Conservation (phyloP, 92 coral and sea anemone species). For the Plumapathes pennacea region DNA sequence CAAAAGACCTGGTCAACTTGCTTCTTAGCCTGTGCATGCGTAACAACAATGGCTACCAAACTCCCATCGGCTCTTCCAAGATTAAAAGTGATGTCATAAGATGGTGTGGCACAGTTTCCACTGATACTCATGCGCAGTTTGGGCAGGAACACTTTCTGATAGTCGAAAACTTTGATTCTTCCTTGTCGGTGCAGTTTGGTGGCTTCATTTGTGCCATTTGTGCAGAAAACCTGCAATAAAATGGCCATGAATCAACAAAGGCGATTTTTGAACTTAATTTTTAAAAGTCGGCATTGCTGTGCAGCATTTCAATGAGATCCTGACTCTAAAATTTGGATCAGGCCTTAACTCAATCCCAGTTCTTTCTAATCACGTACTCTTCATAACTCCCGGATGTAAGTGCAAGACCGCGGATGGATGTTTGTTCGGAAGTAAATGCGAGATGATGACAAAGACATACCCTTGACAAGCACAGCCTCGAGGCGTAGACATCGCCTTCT, state of each 20-base stretch:
- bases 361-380: too few relatives aligned
- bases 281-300: too few relatives aligned
- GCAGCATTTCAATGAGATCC: too few relatives aligned
- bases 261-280: background rate
- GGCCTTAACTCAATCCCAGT: too few relatives aligned
- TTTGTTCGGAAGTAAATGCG: too few relatives aligned
- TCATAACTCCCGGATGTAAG: too few relatives aligned
- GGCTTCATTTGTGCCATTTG: conserved; percentile 46
- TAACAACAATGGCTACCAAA: conserved; percentile 60
- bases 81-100: conserved; percentile 54
- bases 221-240: conserved; percentile 38
- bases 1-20: conserved; percentile 15
- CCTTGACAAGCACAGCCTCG: conserved; percentile 64
- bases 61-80: conserved; percentile 53
- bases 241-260: background rate
- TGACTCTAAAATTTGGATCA: too few relatives aligned
- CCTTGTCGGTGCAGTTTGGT: conserved; percentile 57
- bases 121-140: conserved; percentile 26
- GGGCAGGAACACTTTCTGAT: conserved; percentile 42
- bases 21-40: conserved; percentile 55
- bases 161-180: conserved; percentile 75
- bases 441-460: too few relatives aligned
- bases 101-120: conserved; percentile 49
- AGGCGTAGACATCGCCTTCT: conserved; percentile 46
- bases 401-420: too few relatives aligned